phyloP scores from a whole-genome alignment of 2,888 invertebrate genomes.

The Zygogramma bicolorata region DNA sequence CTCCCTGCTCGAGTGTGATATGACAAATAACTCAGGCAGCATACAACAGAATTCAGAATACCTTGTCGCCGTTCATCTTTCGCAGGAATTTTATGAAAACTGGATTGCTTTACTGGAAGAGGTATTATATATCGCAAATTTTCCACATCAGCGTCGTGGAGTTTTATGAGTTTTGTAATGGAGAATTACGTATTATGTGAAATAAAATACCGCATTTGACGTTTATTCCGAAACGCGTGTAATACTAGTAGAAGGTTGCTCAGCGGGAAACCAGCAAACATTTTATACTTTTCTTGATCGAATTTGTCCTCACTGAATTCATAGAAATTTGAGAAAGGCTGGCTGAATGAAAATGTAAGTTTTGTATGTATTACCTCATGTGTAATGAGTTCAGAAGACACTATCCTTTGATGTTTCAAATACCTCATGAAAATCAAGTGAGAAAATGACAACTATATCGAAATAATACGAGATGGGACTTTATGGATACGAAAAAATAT shows the following conservation, averaged over 20 bases:
- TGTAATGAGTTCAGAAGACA: no score
- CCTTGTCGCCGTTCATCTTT: conserved; percentile 33
- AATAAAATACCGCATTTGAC: neutral
- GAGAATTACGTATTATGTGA: neutral
- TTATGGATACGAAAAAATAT: no score
- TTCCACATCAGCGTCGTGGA: neutral
- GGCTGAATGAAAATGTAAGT: no score
- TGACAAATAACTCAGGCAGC: conserved; percentile 27
- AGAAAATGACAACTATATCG: no score
- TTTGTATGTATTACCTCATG: no score
- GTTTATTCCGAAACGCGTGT: neutral
- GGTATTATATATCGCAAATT: neutral
- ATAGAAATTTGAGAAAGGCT: no score
- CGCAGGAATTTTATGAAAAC: conserved; percentile 30
- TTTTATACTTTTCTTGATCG: no score
- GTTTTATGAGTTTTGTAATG: neutral
- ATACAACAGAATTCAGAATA: conserved; percentile 30
- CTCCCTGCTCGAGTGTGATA: conserved; percentile 25
- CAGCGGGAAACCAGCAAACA: neutral
- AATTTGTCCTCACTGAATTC: no score
- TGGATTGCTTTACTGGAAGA: neutral
- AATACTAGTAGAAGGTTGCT: neutral
- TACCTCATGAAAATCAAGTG: no score
- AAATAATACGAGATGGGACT: no score
- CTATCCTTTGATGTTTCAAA: no score